Percentiles rank a stretch among this genome's conserved stretches.
These are phyloP conservation scores for Neomonachus schauinslandi DNA, from an alignment of 2,113 vertebrate species.

Conservation along the genomic window DNA sequence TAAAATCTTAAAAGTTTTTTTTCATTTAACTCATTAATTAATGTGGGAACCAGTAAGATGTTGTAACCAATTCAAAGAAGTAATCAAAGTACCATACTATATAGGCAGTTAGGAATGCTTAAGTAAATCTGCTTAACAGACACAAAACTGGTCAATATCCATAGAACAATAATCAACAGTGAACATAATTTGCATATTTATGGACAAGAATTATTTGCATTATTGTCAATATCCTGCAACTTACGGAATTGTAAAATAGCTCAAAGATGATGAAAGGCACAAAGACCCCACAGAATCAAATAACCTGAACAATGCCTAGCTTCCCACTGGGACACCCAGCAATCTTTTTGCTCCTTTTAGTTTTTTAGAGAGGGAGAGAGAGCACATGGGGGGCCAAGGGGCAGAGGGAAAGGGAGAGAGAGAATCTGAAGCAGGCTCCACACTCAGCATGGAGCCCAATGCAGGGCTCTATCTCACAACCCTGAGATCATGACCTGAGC, in stretches of 20 bases:
- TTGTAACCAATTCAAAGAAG: not conserved
- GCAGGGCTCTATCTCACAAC: not conserved
- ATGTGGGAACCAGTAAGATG: not conserved
- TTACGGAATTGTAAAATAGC: not conserved
- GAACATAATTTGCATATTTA: not conserved
- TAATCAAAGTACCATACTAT: not conserved
- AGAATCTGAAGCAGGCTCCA: not conserved
- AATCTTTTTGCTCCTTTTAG: not conserved
- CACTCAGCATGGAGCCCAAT: not conserved
- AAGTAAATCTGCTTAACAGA: constrained; percentile 5
- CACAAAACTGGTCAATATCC: not conserved
- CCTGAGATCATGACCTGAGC: not conserved
- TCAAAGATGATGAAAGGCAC: constrained; percentile 6
- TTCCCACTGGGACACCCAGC: not conserved
- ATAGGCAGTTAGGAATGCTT: not conserved
- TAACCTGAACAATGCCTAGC: not conserved
- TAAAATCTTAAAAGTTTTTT: not conserved
- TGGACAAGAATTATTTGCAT: not conserved
- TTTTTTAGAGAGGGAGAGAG: not conserved
- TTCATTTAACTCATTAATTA: constrained; percentile 1
- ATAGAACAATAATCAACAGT: not conserved
- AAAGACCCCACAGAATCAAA: not conserved
- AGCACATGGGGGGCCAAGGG: not conserved
- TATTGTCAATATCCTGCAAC: not conserved
- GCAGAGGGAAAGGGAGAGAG: not conserved